These are phyloP conservation scores for Anniella stebbinsi DNA, from an alignment of 2,797 vertebrate species.

Conservation along the genomic window DNA sequence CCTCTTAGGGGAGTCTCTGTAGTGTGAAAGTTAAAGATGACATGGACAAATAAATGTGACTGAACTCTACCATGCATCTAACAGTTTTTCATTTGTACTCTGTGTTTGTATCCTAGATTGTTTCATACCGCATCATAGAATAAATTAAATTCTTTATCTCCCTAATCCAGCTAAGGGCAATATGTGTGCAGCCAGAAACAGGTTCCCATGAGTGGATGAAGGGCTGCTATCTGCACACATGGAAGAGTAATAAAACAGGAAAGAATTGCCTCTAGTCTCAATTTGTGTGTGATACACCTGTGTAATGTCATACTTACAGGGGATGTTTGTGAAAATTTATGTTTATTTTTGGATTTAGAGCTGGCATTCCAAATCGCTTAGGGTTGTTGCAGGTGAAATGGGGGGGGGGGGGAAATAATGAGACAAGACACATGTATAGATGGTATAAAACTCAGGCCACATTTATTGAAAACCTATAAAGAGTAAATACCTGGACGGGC, in stretches of 20 bases:
- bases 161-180: not conserved
- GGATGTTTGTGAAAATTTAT: not conserved
- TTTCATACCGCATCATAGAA: not conserved
- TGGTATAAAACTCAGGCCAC: no score
- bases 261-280: no score
- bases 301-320: not conserved
- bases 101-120: not conserved
- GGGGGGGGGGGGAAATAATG: no score
- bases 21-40: not conserved
- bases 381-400: not conserved
- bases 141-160: not conserved
- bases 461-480: no score
- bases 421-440: no score
- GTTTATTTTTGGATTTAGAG: not conserved
- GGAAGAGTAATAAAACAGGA: not conserved
- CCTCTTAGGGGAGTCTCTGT: not conserved
- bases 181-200: not conserved
- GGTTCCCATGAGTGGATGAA: no score
- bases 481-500: no score
- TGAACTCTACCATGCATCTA: no score
- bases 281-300: not conserved
- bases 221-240: not conserved
- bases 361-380: not conserved
- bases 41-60: not conserved
- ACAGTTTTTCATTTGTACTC: not conserved